phyloP scores from a whole-genome alignment of 2,888 invertebrate genomes.

The Hydropsyche betteni region DNA sequence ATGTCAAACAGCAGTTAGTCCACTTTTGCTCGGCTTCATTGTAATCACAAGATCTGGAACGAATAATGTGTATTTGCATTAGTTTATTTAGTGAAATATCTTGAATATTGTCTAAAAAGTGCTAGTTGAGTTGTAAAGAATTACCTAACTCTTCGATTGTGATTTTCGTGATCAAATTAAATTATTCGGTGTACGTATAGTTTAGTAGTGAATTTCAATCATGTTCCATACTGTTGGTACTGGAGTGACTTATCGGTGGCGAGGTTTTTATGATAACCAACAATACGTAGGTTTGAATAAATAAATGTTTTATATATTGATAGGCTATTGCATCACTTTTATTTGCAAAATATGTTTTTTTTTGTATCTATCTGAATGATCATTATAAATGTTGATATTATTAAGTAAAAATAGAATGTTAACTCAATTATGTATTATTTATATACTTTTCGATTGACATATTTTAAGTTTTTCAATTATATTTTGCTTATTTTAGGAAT shows the following conservation, averaged over 20 bases:
- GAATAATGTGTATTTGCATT: not conserved
- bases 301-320: not conserved
- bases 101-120: not conserved
- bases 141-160: not conserved
- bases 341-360: too few species aligned
- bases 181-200: not conserved
- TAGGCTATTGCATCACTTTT: too few species aligned
- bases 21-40: not conserved
- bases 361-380: too few species aligned
- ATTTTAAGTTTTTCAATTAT: constrained; percentile 51
- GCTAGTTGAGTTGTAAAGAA: not conserved
- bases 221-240: constrained; percentile 29
- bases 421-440: not conserved
- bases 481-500: constrained; percentile 62
- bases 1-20: constrained; percentile 10
- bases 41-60: not conserved
- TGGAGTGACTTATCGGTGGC: constrained; percentile 14
- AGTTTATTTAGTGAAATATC: not conserved
- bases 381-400: not conserved
- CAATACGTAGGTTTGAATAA: constrained; percentile 51
- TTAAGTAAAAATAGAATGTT: not conserved
- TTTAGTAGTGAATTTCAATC: constrained; percentile 15
- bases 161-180: not conserved
- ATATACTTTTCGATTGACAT: not conserved
- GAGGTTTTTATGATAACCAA: constrained; percentile 47